Percentiles rank a stretch among this genome's conserved stretches.
Conservation (phyloP, 1,140 invertebrate genomes). For the Hormaphis cornu region DNA sequence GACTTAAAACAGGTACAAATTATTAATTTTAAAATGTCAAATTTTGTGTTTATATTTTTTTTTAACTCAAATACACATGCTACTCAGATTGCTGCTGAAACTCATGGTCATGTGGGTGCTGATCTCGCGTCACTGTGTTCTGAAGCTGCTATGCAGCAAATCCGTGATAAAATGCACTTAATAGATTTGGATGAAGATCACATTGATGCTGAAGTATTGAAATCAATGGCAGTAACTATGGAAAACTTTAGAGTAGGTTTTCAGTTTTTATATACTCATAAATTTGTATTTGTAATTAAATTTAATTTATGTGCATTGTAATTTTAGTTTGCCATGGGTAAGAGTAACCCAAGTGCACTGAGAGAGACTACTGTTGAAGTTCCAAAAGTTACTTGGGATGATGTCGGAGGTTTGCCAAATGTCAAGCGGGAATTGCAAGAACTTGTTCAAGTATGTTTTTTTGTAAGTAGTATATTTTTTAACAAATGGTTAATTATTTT, state of each 20-base stretch:
- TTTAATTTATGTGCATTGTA: conserved; percentile 27
- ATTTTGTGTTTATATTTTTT: not conserved
- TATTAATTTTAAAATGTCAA: not conserved
- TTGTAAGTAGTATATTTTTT: not conserved
- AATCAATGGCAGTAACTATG: conserved; percentile 92
- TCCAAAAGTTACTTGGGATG: conserved; percentile 93
- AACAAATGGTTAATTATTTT: not conserved
- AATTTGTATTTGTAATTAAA: not conserved
- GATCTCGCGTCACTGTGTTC: conserved; percentile 99
- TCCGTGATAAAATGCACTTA: conserved; percentile 99
- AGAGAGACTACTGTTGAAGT: conserved; percentile 98
- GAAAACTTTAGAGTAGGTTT: conserved; percentile 86
- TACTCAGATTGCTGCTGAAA: conserved; percentile 86
- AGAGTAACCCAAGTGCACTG: conserved; percentile 93
- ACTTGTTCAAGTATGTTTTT: conserved; percentile 69
- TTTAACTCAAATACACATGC: conserved; percentile 33
- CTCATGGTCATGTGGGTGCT: conserved; percentile 96
- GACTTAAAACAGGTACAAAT: conserved; percentile 79
- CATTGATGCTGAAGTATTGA: conserved; percentile 96
- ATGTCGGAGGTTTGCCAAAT: conserved; percentile 93
- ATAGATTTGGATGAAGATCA: conserved; percentile 99
- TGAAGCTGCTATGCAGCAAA: conserved; percentile 98
- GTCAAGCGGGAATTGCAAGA: conserved; percentile 97
- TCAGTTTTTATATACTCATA: not conserved
- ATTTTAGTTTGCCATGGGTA: conserved; percentile 85